A percentile compares a stretch with the other conserved stretches of the same genome.
These are phyloP conservation scores for Prinia subflava DNA, from an alignment of 2,113 vertebrate genomes.

Conservation along the genomic window DNA sequence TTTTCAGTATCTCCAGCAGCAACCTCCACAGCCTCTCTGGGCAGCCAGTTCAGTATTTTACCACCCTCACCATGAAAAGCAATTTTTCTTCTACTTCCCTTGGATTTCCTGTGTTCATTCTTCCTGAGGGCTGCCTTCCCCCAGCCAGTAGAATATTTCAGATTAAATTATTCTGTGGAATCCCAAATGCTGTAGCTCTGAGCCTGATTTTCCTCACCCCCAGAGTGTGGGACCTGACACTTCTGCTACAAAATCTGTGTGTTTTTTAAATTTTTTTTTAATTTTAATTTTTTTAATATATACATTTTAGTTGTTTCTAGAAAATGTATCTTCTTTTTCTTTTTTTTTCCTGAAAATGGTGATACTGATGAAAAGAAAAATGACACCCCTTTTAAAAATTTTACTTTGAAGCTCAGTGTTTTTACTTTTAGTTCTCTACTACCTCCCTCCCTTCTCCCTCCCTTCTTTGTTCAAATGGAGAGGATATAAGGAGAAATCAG, in stretches of 20 bases:
- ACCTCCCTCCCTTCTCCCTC: conserved; percentile 96
- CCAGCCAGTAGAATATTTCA: neutral
- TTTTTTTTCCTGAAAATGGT: neutral
- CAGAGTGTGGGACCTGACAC: neutral
- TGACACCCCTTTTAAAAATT: conserved; percentile 67
- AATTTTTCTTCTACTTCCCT: neutral
- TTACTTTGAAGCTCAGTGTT: conserved; percentile 87
- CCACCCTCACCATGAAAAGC: neutral
- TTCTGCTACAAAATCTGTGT: neutral
- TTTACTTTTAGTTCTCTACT: conserved; percentile 98
- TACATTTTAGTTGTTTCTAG: neutral
- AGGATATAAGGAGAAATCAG: conserved; percentile 94
- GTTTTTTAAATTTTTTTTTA: neutral
- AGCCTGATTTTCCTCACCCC: neutral
- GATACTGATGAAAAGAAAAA: conserved; percentile 19
- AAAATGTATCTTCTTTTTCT: neutral
- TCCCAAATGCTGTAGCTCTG: neutral
- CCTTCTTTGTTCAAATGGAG: conserved; percentile 99
- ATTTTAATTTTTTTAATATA: neutral
- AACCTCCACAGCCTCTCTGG: neutral
- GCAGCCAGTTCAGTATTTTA: neutral
- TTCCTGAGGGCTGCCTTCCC: neutral
- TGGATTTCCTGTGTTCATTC: neutral
- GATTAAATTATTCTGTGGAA: neutral
- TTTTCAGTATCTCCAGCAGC: neutral